Evolutionary conservation across 2,888 invertebrate genomes (phyloP).

Genomic region (Monoplex corrugatus): DNA sequence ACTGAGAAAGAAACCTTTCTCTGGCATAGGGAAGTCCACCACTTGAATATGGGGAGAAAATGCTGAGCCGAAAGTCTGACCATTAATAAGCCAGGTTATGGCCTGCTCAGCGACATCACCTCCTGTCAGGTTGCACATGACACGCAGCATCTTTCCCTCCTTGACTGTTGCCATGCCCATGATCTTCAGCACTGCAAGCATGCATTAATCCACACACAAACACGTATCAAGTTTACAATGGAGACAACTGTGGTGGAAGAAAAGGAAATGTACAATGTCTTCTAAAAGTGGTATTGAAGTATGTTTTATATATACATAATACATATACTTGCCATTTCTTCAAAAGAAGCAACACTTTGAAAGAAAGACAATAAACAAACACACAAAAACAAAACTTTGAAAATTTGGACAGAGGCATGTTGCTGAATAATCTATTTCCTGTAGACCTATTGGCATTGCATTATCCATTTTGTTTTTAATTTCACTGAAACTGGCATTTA

Average conservation of each 20-base stretch:
- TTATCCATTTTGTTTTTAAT: no score
- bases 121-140: conserved; percentile 55
- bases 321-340: no score
- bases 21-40: conserved; percentile 30
- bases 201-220: background rate
- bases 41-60: conserved; percentile 28
- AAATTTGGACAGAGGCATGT: no score
- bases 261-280: background rate
- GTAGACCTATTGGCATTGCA: no score
- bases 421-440: no score
- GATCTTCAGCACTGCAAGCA: conserved; percentile 50
- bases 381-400: no score
- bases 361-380: no score
- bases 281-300: no score
- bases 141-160: conserved; percentile 48
- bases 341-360: no score
- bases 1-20: conserved; percentile 50
- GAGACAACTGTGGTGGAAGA: background rate
- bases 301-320: no score
- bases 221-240: background rate
- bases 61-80: conserved; percentile 1
- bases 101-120: conserved; percentile 22
- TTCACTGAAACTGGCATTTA: no score
- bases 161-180: conserved; percentile 49
- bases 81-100: conserved; percentile 52